Percentiles rank a stretch among this genome's conserved stretches.
Conservation (phyloP, 2,888 invertebrate genomes). For the Rugalucina vietnamica region DNA sequence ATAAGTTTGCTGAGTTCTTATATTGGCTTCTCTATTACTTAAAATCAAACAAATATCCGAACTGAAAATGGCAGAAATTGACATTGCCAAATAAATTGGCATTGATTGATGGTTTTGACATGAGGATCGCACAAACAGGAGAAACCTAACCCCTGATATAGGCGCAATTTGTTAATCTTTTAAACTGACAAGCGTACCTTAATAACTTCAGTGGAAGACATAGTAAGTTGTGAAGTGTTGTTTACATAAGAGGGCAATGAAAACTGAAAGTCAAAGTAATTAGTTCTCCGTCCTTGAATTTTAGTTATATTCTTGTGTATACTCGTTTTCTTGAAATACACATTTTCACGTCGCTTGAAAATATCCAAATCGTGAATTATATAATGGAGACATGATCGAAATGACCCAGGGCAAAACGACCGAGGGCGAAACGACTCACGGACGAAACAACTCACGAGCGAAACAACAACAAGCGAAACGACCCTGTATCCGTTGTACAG, state of each 20-base stretch:
- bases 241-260: neutral
- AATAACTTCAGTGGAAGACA: neutral
- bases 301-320: no score
- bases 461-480: no score
- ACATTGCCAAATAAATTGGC: slow-evolving; percentile 56
- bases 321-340: no score
- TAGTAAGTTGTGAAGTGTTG: slow-evolving; percentile 8
- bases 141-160: slow-evolving; percentile 18
- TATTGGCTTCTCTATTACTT: slow-evolving; percentile 47
- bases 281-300: neutral
- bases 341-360: no score
- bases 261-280: slow-evolving; percentile 13
- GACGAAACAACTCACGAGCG: no score
- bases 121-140: slow-evolving; percentile 22
- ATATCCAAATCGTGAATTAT: no score
- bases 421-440: no score
- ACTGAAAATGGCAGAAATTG: slow-evolving; percentile 44
- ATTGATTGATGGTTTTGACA: slow-evolving; percentile 57
- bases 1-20: slow-evolving; percentile 14
- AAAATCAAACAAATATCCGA: slow-evolving; percentile 57
- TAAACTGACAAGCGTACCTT: neutral
- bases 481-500: no score
- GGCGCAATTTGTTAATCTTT: slow-evolving; percentile 9
- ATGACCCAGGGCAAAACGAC: no score
- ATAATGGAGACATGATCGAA: no score